Evolutionary conservation across 2,888 invertebrate genomes (phyloP).

Genomic region (Pecten maximus): DNA sequence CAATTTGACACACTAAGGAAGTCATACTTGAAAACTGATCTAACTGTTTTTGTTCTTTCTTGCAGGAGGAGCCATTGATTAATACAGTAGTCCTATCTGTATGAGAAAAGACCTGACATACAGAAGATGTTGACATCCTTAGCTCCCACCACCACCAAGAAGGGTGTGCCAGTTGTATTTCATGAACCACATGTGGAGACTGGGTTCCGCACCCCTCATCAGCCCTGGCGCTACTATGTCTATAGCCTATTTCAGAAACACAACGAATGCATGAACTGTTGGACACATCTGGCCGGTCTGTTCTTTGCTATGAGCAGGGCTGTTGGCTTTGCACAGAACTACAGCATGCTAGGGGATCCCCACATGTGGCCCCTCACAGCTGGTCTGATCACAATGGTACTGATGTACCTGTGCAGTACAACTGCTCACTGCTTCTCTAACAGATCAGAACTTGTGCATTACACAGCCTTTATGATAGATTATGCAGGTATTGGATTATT

Average conservation of each 20-base stretch:
- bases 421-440: slow-evolving; percentile 80
- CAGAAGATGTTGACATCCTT: slow-evolving; percentile 57
- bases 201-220: slow-evolving; percentile 79
- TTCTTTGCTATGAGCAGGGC: slow-evolving; percentile 66
- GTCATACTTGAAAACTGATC: background rate
- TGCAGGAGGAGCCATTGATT: background rate
- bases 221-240: slow-evolving; percentile 80
- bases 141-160: slow-evolving; percentile 67
- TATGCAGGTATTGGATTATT: slow-evolving; percentile 82
- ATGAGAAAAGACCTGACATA: slow-evolving; percentile 29
- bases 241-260: slow-evolving; percentile 80
- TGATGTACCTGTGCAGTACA: slow-evolving; percentile 77
- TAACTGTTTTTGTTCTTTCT: background rate
- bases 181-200: slow-evolving; percentile 80
- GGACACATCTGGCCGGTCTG: slow-evolving; percentile 80
- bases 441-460: slow-evolving; percentile 79
- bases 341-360: slow-evolving; percentile 76
- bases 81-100: background rate
- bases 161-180: slow-evolving; percentile 78
- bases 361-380: slow-evolving; percentile 80
- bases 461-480: slow-evolving; percentile 81
- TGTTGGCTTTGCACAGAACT: slow-evolving; percentile 68
- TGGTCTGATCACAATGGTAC: slow-evolving; percentile 75
- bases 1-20: background rate
- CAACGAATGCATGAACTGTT: slow-evolving; percentile 81